A percentile compares a stretch with the other conserved stretches of the same genome.
phyloP scores from a whole-genome alignment of 1,140 invertebrate species.

The Drosophila bocki region DNA sequence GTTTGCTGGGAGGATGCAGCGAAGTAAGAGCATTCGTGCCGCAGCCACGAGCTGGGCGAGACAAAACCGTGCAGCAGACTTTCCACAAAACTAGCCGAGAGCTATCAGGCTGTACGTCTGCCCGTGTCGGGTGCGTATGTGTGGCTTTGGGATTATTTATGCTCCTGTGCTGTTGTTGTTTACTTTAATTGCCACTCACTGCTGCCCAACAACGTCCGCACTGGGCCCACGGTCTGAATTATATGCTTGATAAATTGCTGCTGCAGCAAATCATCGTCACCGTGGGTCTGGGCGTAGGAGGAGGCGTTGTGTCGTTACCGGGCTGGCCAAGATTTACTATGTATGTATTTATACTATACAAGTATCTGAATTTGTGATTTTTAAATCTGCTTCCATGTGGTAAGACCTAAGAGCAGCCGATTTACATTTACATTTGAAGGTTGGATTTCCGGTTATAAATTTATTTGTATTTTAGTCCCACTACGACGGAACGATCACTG shows the following conservation, averaged over 20 bases:
- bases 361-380: neutral
- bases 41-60: conserved; percentile 1
- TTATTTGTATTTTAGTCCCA: too few species aligned
- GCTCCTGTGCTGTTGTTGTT: conserved; percentile 42
- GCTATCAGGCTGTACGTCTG: conserved; percentile 6
- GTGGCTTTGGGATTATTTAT: conserved; percentile 37
- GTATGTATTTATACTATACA: conserved; percentile 4
- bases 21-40: neutral
- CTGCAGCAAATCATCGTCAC: conserved; percentile 61
- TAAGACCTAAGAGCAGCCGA: too few species aligned
- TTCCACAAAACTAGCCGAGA: conserved; percentile 13
- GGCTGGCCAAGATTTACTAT: conserved; percentile 3
- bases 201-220: conserved; percentile 17
- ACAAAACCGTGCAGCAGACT: conserved; percentile 11
- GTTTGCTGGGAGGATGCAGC: conserved; percentile 8
- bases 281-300: conserved; percentile 17
- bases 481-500: too few species aligned
- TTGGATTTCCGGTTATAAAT: too few species aligned
- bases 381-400: too few species aligned
- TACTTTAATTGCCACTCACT: conserved; percentile 72
- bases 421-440: too few species aligned
- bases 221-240: conserved; percentile 50
- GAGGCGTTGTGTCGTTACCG: conserved; percentile 22
- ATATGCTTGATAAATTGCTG: conserved; percentile 72
- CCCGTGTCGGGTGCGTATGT: conserved; percentile 13